phyloP scores from a whole-genome alignment of 1,140 invertebrate species.

The Patella vulgata region DNA sequence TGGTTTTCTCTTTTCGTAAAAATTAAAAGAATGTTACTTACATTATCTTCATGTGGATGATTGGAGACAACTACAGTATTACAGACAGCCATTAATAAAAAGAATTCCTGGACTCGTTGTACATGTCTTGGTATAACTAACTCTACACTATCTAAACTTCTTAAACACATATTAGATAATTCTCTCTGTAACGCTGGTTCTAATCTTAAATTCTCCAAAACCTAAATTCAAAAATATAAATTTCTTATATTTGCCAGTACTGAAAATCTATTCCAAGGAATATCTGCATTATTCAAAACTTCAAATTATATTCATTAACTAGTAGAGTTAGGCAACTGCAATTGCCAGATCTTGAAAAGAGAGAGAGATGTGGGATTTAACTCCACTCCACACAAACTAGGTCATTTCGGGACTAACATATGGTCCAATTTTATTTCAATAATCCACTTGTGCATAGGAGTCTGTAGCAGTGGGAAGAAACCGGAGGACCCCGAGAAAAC shows the following conservation, averaged over 20 bases:
- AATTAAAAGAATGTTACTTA: conserved; percentile 49
- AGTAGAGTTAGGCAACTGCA: too few relatives aligned
- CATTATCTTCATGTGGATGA: conserved; percentile 83
- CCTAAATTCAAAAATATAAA: conserved; percentile 43
- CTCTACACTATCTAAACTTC: conserved; percentile 50
- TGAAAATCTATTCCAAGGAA: too few relatives aligned
- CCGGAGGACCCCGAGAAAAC: too few relatives aligned
- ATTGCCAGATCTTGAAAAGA: too few relatives aligned
- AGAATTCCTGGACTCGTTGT: conserved; percentile 85
- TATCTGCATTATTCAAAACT: too few relatives aligned
- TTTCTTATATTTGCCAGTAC: background rate
- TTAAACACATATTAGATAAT: conserved; percentile 52
- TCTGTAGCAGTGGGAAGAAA: too few relatives aligned
- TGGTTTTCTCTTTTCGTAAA: conserved; percentile 2
- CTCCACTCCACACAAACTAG: too few relatives aligned
- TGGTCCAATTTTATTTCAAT: too few relatives aligned
- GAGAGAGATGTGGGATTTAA: too few relatives aligned
- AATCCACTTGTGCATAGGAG: too few relatives aligned
- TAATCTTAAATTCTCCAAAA: conserved; percentile 49
- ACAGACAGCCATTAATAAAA: conserved; percentile 90
- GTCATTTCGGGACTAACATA: too few relatives aligned
- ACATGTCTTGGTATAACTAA: conserved; percentile 51
- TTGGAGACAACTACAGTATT: conserved; percentile 94
- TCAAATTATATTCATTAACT: too few relatives aligned
- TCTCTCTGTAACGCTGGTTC: conserved; percentile 55